A percentile compares a stretch with the other conserved stretches of the same genome.
Evolutionary conservation across 2,113 vertebrate genomes (phyloP).

Genomic region (Rousettus leschenaultii): DNA sequence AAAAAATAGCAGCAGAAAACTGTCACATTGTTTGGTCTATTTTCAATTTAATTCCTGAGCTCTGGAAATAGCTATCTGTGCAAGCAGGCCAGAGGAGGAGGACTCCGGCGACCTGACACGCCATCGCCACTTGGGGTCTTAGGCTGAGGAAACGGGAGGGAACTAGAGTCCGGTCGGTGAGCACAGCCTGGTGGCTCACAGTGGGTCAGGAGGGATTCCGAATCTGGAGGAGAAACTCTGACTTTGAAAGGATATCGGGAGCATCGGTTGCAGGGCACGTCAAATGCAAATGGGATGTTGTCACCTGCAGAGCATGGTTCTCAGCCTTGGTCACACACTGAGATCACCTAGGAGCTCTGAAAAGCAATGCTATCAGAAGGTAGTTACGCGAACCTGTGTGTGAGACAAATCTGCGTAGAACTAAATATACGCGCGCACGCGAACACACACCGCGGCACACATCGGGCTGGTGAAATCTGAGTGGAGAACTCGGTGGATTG

Average conservation of each 20-base stretch:
- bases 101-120: background rate
- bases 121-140: background rate
- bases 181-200: background rate
- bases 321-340: background rate
- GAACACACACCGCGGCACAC: rapidly evolving
- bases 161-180: background rate
- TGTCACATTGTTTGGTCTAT: conserved; percentile 77
- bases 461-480: background rate
- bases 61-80: conserved; percentile 61
- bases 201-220: background rate
- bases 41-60: conserved; percentile 70
- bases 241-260: background rate
- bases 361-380: background rate
- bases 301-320: background rate
- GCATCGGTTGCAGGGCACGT: background rate
- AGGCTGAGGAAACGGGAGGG: background rate
- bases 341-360: background rate
- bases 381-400: background rate
- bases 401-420: background rate
- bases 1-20: conserved; percentile 79
- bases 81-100: conserved; percentile 40
- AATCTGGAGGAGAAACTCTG: background rate
- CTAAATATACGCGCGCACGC: rapidly evolving
- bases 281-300: background rate
- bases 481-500: background rate